These are phyloP conservation scores for Pagrus major DNA, from an alignment of 2,113 vertebrate species.

Conservation along the genomic window DNA sequence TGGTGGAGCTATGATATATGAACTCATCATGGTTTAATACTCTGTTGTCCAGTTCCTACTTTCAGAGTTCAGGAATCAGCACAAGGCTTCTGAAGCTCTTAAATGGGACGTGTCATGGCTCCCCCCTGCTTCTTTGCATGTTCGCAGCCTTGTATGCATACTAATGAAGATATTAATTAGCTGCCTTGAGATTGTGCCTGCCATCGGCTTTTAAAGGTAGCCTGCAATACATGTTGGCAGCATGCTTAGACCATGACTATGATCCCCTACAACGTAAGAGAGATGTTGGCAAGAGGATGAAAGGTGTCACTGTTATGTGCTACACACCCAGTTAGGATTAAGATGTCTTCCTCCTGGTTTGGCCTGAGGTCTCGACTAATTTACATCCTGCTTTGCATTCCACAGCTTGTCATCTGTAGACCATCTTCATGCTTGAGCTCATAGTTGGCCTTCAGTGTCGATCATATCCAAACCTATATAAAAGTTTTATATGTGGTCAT, in stretches of 20 bases:
- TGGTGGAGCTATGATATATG: conserved; percentile 27
- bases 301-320: conserved; percentile 4
- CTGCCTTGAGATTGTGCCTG: conserved; percentile 58
- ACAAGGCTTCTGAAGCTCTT: conserved; percentile 45
- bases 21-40: conserved; percentile 56
- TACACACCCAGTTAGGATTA: conserved; percentile 5
- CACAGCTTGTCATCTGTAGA: not conserved
- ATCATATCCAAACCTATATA: not conserved
- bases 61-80: not conserved
- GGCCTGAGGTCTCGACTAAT: conserved; percentile 16
- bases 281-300: conserved; percentile 15
- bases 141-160: conserved; percentile 64
- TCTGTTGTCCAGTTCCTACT: conserved; percentile 29
- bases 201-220: conserved; percentile 43
- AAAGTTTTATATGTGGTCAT: not conserved
- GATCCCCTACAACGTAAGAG: conserved; percentile 1
- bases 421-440: not conserved
- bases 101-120: conserved; percentile 60
- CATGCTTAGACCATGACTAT: conserved; percentile 11
- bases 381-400: conserved; percentile 12
- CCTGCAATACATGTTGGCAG: conserved; percentile 57
- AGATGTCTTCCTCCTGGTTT: conserved; percentile 11
- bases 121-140: conserved; percentile 39
- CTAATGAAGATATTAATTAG: conserved; percentile 80
- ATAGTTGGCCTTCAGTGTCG: not conserved